Conservation (phyloP, 2,797 vertebrate species). For the Craterocephalus amniculus region DNA sequence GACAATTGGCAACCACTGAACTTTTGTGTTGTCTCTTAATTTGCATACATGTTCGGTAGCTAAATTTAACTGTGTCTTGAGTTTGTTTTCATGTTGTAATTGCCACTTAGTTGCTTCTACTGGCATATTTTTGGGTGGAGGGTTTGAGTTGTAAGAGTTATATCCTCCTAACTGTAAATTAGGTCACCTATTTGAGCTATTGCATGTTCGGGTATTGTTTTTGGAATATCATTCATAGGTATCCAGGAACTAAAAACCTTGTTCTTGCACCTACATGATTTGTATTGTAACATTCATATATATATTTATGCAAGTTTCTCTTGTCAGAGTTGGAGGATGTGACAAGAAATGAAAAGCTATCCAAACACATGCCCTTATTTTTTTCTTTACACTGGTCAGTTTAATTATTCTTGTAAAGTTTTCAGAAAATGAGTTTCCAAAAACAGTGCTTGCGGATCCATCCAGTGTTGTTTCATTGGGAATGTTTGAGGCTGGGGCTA, state of each 20-base stretch:
- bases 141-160: constrained; percentile 51
- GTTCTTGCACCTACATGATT: constrained; percentile 29
- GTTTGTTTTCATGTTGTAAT: constrained; percentile 73
- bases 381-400: constrained; percentile 40
- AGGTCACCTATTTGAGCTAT: constrained; percentile 61
- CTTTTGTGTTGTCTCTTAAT: constrained; percentile 68
- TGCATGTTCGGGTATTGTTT: constrained; percentile 58
- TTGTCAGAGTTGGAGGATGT: constrained; percentile 34
- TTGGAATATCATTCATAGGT: constrained; percentile 46
- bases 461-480: constrained; percentile 56
- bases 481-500: constrained; percentile 60
- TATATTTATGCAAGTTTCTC: constrained; percentile 34
- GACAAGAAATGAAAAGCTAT: constrained; percentile 34
- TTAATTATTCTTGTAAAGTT: constrained; percentile 30
- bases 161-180: constrained; percentile 61
- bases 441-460: constrained; percentile 62
- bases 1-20: constrained; percentile 69
- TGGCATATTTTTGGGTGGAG: constrained; percentile 48
- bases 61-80: constrained; percentile 65
- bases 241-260: constrained; percentile 36
- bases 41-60: constrained; percentile 71
- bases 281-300: constrained; percentile 33
- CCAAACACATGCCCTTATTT: constrained; percentile 21
- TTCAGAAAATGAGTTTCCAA: constrained; percentile 33
- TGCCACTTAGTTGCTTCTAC: constrained; percentile 70